Evolutionary conservation across 2,888 invertebrate species (phyloP), one percentile per base, ranked within the genome.

Genomic region (Pilophorus perplexus): DNA sequence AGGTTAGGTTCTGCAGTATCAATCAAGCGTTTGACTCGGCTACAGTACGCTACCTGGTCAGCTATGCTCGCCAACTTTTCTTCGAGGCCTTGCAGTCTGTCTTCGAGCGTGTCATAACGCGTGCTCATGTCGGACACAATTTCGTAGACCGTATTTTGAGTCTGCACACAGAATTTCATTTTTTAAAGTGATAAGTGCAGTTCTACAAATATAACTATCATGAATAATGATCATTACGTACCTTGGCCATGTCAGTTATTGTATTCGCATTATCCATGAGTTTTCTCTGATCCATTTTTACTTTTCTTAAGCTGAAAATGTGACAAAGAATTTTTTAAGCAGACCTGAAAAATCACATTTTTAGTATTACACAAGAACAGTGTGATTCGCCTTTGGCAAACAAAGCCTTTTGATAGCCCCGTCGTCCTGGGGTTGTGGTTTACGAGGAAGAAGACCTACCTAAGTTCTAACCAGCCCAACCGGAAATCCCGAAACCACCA

Each of bases 271-370:
- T 98, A 79, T 99, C 99, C 89, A 95, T 94, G 74, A 99, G 81
- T 82, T 99, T 99, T 78, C 99, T 85, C 83, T 99, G 98, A 83
- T 98, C 98, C 93, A 98, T 95, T 84, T 99, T 99, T 71, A 99
- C 97, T 84, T 98, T 95, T 77, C 99, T 85, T 80, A 99, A 87
- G 79, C 98, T 98, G 33, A 33, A 33, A 33, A 33, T 12, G 33
- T 6, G 33, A 33, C 6, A 33, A 33, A 33, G 6, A 33, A 33
- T 33, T n/a, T n/a, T n/a, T n/a, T n/a, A n/a, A n/a, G n/a, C n/a
- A n/a, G n/a, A n/a, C n/a, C n/a, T n/a, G n/a, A n/a, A n/a, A n/a
- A n/a, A n/a, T n/a, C n/a, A n/a, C n/a, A n/a, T n/a, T n/a, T n/a
- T n/a, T n/a, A n/a, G n/a, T n/a, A n/a, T n/a, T n/a, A n/a, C n/a